Conservation (phyloP, 2,888 invertebrate species). For the Agonopterix heracliana region DNA sequence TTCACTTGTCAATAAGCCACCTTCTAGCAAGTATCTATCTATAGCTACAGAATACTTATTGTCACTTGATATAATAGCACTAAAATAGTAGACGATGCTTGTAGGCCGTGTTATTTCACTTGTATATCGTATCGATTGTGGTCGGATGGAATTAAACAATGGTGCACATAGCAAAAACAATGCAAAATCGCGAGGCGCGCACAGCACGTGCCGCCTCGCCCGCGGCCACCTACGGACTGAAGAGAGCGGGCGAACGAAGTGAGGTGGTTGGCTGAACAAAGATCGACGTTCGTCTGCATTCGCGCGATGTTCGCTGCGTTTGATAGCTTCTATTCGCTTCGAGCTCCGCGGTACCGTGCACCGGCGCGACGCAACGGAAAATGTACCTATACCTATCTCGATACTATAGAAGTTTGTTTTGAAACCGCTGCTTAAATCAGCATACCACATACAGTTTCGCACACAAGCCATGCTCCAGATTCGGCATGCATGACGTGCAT, state of each 20-base stretch:
- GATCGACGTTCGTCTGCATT: slow-evolving; percentile 61
- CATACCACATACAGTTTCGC: slow-evolving; percentile 3
- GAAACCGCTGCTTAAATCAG: slow-evolving; percentile 29
- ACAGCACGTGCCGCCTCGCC: slow-evolving; percentile 73
- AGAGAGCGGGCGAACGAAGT: slow-evolving; percentile 17
- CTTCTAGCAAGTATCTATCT: slow-evolving; percentile 29
- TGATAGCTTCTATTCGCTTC: slow-evolving; percentile 7
- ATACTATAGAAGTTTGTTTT: slow-evolving; percentile 45
- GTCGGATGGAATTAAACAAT: slow-evolving; percentile 62
- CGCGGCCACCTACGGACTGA: slow-evolving; percentile 68
- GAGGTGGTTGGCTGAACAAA: slow-evolving; percentile 31
- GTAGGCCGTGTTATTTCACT: slow-evolving; percentile 52
- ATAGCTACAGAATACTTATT: slow-evolving; percentile 31
- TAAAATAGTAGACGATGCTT: slow-evolving; percentile 28
- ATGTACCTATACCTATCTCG: slow-evolving; percentile 11
- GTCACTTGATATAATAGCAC: slow-evolving; percentile 34
- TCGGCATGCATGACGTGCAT: slow-evolving; percentile 4
- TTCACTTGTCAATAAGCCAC: slow-evolving; percentile 71
- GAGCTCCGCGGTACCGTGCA: neutral
- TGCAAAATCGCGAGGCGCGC: slow-evolving; percentile 67
- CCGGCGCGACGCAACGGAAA: neutral
- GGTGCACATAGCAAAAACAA: slow-evolving; percentile 61
- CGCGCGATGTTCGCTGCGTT: slow-evolving; percentile 36
- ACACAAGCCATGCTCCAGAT: slow-evolving; percentile 16
- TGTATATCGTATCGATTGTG: slow-evolving; percentile 59